Percentiles rank a stretch among this genome's conserved stretches.
phyloP scores from a whole-genome alignment of 2,113 vertebrate species.

The Canis aureus region DNA sequence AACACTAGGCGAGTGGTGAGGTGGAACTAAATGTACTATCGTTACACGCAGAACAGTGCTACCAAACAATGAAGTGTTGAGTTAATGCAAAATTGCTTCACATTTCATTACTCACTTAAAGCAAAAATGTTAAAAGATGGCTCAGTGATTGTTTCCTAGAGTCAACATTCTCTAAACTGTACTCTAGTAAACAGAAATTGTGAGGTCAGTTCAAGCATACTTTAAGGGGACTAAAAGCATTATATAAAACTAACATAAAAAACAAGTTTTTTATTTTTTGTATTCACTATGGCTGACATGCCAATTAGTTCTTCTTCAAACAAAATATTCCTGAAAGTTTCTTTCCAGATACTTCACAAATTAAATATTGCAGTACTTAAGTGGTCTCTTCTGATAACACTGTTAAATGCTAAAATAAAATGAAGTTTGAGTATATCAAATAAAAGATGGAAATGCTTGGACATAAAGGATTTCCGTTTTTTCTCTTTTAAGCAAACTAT shows the following conservation, averaged over 20 bases:
- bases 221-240: background rate
- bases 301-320: constrained; percentile 21
- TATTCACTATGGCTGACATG: background rate
- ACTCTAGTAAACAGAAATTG: background rate
- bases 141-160: background rate
- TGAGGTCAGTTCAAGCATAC: background rate
- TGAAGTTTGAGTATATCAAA: background rate
- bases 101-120: background rate
- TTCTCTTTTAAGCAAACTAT: background rate
- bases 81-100: background rate
- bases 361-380: constrained; percentile 10
- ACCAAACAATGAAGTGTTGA: background rate
- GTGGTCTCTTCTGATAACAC: constrained; percentile 1
- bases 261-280: background rate
- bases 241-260: constrained; percentile 38
- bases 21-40: background rate
- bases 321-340: constrained; percentile 18
- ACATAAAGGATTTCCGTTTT: background rate
- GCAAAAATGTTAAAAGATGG: background rate
- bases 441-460: constrained; percentile 5
- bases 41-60: background rate
- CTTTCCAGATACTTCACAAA: constrained; percentile 36
- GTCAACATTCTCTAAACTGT: background rate
- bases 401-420: constrained; percentile 19
- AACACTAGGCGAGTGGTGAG: background rate